Evolutionary conservation across 2,888 invertebrate species (phyloP), one percentile per base, ranked within the genome.

Genomic region (Celastrina argiolus): DNA sequence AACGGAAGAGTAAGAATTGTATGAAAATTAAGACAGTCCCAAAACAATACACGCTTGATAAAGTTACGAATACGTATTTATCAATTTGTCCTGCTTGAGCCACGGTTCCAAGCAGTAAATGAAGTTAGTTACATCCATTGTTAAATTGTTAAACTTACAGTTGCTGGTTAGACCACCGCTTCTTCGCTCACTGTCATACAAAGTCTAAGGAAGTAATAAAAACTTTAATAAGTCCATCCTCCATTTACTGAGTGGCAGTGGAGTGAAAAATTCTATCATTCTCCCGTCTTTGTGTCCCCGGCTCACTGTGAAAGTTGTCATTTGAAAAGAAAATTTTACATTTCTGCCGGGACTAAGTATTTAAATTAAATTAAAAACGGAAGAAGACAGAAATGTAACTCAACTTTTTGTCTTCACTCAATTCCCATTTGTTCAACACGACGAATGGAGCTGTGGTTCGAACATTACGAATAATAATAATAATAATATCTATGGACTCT

Each of bases 181-280:
- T 26, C 22, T 22, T 34, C 16, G 8, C 51, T 18, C 10, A 36
- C 34, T 36, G 8, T 34, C 34, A 34, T 34, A 59, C 34, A 34
- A 34, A 59, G 36, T 59, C 16, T 10, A 8, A 36, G 59, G 14
- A 59, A 59, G 18, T 58, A 34, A 34, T 31, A 16, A 34, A 59
- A 31, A 36, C 59, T 59, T 34, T 18, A 36, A 59, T 59, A 59
- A 59, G 58, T 18, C 18, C 16, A 12, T 18, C 18, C 59, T 59
- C 34, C 59, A 18, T 59, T 31, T 36, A 59, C 59, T 12, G 34
- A 18, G 18, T 16, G 59, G 34, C 31, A 12, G 34, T 16, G 59
- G 12, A 59, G 36, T 34, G 34, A 36, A n/a, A 59, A 59, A 59
- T 59, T 59, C 59, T 34, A 59, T 59, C 34, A 59, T 59, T 59